These are phyloP conservation scores for Peromyscus aztecus DNA, from an alignment of 2,797 vertebrate genomes.

Conservation along the genomic window DNA sequence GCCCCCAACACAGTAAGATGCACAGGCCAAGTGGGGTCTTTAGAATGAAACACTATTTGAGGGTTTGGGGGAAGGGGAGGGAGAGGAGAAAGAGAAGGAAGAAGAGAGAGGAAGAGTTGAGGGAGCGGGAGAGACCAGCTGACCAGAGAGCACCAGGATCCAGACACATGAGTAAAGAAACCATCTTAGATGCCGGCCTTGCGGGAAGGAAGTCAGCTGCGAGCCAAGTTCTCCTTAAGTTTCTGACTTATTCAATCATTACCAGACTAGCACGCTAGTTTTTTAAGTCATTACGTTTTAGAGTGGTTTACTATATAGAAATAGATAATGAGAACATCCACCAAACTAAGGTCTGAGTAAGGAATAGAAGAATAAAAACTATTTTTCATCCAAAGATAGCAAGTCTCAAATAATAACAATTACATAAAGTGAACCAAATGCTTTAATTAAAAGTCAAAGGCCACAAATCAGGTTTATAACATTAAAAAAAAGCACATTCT, in stretches of 20 bases:
- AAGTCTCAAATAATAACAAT: not conserved
- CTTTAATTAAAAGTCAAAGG: conserved; percentile 48
- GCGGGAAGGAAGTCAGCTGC: not conserved
- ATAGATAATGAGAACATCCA: conserved; percentile 20
- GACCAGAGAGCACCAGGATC: not conserved
- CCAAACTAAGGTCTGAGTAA: not conserved
- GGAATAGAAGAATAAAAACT: conserved; percentile 43
- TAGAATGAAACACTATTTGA: not conserved
- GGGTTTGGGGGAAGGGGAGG: not conserved
- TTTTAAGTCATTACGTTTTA: conserved; percentile 1
- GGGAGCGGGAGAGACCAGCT: not conserved
- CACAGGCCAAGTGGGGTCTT: not conserved
- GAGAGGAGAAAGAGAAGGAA: not conserved
- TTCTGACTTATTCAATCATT: not conserved
- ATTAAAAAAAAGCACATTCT: not conserved
- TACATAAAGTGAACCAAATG: conserved; percentile 5
- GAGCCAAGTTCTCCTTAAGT: not conserved
- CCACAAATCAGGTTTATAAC: not conserved
- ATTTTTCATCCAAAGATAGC: not conserved
- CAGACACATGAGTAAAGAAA: not conserved
- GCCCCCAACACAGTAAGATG: not conserved
- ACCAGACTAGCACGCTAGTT: not conserved
- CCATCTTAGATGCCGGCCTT: not conserved
- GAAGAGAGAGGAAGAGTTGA: not conserved
- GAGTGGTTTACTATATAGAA: not conserved